Percentiles rank a stretch among this genome's conserved stretches.
Evolutionary conservation across 2,888 invertebrate species (phyloP).

Genomic region (Nephrotoma flavescens): DNA sequence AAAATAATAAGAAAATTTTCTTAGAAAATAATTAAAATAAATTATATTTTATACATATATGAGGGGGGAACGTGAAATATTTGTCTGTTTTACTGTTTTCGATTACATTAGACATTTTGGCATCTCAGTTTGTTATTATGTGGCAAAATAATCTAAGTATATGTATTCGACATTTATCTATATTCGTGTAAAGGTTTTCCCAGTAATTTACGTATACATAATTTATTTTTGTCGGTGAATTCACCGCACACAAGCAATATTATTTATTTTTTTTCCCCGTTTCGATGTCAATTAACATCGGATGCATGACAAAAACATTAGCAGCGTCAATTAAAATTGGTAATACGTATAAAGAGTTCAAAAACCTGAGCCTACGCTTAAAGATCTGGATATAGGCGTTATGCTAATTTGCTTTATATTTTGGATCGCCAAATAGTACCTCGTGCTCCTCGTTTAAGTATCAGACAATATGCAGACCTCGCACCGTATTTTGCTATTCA

Average conservation of each 20-base stretch:
- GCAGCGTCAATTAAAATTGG: not conserved
- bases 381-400: too few species aligned
- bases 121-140: not conserved
- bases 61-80: not conserved
- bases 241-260: too few species aligned
- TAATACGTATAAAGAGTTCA: not conserved
- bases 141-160: not conserved
- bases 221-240: not conserved
- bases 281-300: not conserved
- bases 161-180: not conserved
- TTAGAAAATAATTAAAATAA: not conserved
- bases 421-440: too few species aligned
- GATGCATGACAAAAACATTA: not conserved
- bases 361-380: not conserved
- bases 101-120: not conserved
- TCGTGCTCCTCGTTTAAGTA: too few species aligned
- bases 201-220: not conserved
- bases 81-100: not conserved
- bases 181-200: not conserved
- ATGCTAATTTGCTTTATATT: too few species aligned
- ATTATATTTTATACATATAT: not conserved
- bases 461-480: too few species aligned
- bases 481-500: too few species aligned
- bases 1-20: not conserved
- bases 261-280: too few species aligned